A percentile compares a stretch with the other conserved stretches of the same genome.
phyloP scores from a whole-genome alignment of 2,113 vertebrate species.

The Serinus canaria region DNA sequence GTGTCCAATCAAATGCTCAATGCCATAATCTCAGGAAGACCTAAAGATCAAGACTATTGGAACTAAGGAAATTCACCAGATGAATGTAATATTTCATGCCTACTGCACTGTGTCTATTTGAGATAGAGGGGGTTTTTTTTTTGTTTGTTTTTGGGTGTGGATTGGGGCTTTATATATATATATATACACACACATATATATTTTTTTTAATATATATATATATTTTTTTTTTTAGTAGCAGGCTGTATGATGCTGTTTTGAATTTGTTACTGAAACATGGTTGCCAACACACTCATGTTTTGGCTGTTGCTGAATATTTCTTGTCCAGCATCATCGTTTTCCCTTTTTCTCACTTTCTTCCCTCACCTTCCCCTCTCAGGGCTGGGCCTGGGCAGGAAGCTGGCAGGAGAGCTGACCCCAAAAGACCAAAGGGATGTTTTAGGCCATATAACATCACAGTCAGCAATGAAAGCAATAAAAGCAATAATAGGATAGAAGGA shows the following conservation, averaged over 20 bases:
- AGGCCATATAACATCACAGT: background rate
- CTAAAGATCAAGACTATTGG: background rate
- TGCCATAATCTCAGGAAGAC: background rate
- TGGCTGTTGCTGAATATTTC: background rate
- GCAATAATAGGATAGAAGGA: background rate
- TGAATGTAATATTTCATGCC: background rate
- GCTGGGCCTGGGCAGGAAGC: background rate
- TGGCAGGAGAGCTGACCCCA: background rate
- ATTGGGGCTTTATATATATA: background rate
- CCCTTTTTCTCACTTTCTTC: background rate
- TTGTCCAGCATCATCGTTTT: background rate
- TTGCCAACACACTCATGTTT: background rate
- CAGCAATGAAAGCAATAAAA: background rate
- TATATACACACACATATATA: background rate
- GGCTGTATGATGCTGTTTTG: background rate
- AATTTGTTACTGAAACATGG: background rate
- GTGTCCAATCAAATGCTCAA: background rate
- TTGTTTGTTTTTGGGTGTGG: background rate
- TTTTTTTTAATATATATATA: background rate
- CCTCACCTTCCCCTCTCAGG: accelerated
- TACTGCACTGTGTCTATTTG: background rate
- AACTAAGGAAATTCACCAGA: background rate
- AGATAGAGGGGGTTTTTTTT: background rate
- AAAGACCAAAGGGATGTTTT: background rate
- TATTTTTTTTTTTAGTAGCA: background rate